Base-by-base conservation (phyloP, 2,888 invertebrate genomes). In the Diogma glabrata region DNA sequence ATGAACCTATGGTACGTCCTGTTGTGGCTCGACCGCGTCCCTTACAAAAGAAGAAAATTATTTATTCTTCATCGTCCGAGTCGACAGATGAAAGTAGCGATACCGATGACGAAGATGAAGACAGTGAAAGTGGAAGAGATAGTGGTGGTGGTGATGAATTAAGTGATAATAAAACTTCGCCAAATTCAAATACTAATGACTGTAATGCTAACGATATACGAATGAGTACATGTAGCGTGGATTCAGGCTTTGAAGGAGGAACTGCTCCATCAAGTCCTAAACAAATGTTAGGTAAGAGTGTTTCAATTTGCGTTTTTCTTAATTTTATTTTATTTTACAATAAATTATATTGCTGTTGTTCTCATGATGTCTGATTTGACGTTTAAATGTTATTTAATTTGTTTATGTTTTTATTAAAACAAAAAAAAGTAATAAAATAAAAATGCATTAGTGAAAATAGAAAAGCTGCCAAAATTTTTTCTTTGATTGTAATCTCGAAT, bases 211-310 rank as follows among this genome's bases (percentile, higher is more conserved):
- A 53, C 33, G 26, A 52, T 47, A 75, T 77, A 58, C 75, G 77
- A 60, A 74, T 77, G 69, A 73, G 80, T 62, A 87, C 85, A 55
- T 84, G 85, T 61, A 87, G 87, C 60, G 85, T 84, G 68, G 88
- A 88, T 72, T 88, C 88, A 53, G 87, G 88, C 58, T 87, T 88
- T 68, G 86, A 87, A 67, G 77, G 70, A 53, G 79, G 79, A 53
- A 80, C 81, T 47, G 80, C 79, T 51, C 80, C 81, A 33, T 74
- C 77, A 54, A 80, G 79, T 60, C 79, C 80, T 52, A 77, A 79
- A 57, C 78, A 77, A 63, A 78, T 78, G 65, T 64, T 75, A 56
- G 70, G 70, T 70, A 65, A 70, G 70, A 45, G 16, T n/a, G n/a
- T n/a, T n/a, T n/a, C n/a, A n/a, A n/a, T n/a, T n/a, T n/a, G n/a